These are phyloP conservation scores for Thereva unica DNA, from an alignment of 2,888 invertebrate species.

Conservation along the genomic window DNA sequence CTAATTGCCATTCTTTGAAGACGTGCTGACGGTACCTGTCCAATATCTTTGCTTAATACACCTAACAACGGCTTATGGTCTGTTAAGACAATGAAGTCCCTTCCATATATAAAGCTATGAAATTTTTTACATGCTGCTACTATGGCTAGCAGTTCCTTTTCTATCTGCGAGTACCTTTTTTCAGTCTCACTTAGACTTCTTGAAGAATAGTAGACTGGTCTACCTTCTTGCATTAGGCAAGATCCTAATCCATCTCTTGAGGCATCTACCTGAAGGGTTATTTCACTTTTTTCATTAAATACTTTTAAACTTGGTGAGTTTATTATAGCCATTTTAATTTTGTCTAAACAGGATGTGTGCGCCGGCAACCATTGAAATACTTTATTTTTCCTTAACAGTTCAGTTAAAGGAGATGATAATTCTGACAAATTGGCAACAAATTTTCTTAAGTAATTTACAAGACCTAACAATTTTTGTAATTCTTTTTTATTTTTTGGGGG, in stretches of 20 bases:
- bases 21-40: constrained; percentile 32
- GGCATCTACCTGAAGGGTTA: too few relatives aligned
- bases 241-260: constrained; percentile 36
- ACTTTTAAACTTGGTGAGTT: too few relatives aligned
- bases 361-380: too few relatives aligned
- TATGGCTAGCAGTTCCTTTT: constrained; percentile 41
- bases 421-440: too few relatives aligned
- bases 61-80: constrained; percentile 40
- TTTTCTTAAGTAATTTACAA: too few relatives aligned
- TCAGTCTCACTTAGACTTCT: constrained; percentile 45
- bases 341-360: too few relatives aligned
- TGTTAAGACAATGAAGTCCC: constrained; percentile 28
- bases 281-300: too few relatives aligned
- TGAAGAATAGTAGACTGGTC: constrained; percentile 43
- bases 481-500: too few relatives aligned
- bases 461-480: too few relatives aligned
- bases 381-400: too few relatives aligned
- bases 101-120: constrained; percentile 40
- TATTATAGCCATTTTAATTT: too few relatives aligned
- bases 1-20: constrained; percentile 39
- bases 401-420: too few relatives aligned
- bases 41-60: constrained; percentile 38
- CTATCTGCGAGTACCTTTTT: constrained; percentile 40
- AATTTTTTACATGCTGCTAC: constrained; percentile 41
- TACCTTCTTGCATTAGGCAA: constrained; percentile 29